Conservation (phyloP, 2,113 vertebrate species). For the Setophaga petechia region DNA sequence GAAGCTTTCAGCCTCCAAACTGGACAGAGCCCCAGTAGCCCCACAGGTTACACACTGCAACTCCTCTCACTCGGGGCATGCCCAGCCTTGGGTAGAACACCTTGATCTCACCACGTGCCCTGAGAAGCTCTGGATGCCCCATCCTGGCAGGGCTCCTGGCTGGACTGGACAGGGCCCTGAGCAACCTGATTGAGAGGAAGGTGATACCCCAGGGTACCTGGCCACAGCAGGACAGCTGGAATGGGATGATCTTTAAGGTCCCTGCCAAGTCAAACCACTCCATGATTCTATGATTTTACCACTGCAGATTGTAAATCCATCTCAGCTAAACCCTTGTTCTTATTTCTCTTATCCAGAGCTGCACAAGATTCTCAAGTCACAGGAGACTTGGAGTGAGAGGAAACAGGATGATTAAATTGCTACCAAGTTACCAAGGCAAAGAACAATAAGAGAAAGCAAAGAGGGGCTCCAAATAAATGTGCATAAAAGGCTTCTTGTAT, state of each 20-base stretch:
- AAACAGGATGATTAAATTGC: not conserved
- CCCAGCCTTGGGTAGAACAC: not conserved
- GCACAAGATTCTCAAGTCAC: not conserved
- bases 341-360: not conserved
- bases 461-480: not conserved
- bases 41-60: not conserved
- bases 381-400: not conserved
- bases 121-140: not conserved
- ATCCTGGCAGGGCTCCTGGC: not conserved
- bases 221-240: not conserved
- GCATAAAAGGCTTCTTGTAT: not conserved
- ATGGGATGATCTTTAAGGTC: not conserved
- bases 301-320: not conserved
- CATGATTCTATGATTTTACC: no score
- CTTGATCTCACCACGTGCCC: no score
- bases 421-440: not conserved
- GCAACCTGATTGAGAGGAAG: not conserved
- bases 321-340: not conserved
- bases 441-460: not conserved
- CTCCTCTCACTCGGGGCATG: no score
- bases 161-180: not conserved
- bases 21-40: accelerated
- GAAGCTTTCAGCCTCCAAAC: not conserved
- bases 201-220: not conserved
- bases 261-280: not conserved